phyloP scores from a whole-genome alignment of 1,140 invertebrate species.

The Dreissena polymorpha region DNA sequence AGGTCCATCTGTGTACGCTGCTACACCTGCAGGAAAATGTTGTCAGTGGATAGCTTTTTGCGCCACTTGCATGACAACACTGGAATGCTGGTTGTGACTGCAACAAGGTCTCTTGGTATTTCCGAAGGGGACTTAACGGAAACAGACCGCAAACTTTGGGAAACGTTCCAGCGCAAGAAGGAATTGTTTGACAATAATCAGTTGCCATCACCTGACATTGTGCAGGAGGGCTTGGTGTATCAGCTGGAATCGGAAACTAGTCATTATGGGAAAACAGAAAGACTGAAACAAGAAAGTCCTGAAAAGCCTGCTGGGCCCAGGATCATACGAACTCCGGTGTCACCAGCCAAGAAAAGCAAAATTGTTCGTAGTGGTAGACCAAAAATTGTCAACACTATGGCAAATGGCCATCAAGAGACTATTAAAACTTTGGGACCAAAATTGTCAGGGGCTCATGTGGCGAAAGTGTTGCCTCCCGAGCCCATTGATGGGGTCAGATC shows the following conservation, averaged over 20 bases:
- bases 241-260: slow-evolving; percentile 9
- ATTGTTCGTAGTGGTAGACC: slow-evolving; percentile 24
- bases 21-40: slow-evolving; percentile 70
- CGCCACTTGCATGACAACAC: slow-evolving; percentile 70
- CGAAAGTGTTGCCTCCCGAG: neutral
- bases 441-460: neutral
- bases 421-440: neutral
- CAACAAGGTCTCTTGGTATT: slow-evolving; percentile 63
- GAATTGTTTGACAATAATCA: slow-evolving; percentile 54
- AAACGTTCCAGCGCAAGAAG: slow-evolving; percentile 66
- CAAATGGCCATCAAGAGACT: too few species aligned
- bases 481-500: slow-evolving; percentile 57
- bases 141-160: slow-evolving; percentile 68
- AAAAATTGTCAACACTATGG: neutral
- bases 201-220: slow-evolving; percentile 26
- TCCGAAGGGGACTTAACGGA: slow-evolving; percentile 63
- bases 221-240: slow-evolving; percentile 9
- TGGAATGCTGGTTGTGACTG: slow-evolving; percentile 59
- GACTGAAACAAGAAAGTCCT: neutral
- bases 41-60: slow-evolving; percentile 71
- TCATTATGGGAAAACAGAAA: slow-evolving; percentile 1
- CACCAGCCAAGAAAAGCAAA: slow-evolving; percentile 39
- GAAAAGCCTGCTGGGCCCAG: slow-evolving; percentile 26
- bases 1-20: slow-evolving; percentile 71
- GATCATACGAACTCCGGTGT: slow-evolving; percentile 43